A percentile compares a stretch with the other conserved stretches of the same genome.
These are phyloP conservation scores for Rosalia funebris DNA, from an alignment of 2,888 invertebrate species.

Conservation along the genomic window DNA sequence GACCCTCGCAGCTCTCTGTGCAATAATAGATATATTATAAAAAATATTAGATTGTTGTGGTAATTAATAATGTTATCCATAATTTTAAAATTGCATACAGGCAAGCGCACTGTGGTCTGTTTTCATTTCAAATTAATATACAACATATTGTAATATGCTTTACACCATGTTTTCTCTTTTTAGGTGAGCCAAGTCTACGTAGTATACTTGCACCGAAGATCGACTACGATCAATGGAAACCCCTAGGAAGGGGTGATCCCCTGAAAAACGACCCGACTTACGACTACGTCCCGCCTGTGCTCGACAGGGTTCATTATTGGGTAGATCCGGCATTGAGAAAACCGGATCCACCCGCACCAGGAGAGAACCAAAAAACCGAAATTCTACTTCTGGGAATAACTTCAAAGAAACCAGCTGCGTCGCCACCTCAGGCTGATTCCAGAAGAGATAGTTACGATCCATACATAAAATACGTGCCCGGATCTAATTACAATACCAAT, in stretches of 20 bases:
- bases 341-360: slow-evolving; percentile 66
- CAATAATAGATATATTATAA: no score
- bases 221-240: slow-evolving; percentile 88
- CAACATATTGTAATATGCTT: no score
- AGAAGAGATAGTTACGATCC: slow-evolving; percentile 62
- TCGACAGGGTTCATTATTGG: slow-evolving; percentile 85
- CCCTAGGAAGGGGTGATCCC: slow-evolving; percentile 83
- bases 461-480: slow-evolving; percentile 65
- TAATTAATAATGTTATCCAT: no score
- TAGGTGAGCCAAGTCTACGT: slow-evolving; percentile 26
- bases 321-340: slow-evolving; percentile 72
- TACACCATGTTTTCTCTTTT: no score
- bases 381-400: slow-evolving; percentile 76
- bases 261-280: slow-evolving; percentile 86
- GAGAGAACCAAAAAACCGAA: slow-evolving; percentile 71
- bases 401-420: slow-evolving; percentile 72
- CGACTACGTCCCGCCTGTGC: slow-evolving; percentile 84
- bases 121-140: no score
- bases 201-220: slow-evolving; percentile 76
- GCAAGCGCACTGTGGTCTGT: no score
- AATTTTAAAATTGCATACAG: no score
- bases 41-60: no score
- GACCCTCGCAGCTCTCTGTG: no score
- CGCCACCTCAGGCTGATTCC: slow-evolving; percentile 57
- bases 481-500: slow-evolving; percentile 62